Base-by-base conservation (phyloP, 1,140 invertebrate species). In the Arctopsyche grandis region DNA sequence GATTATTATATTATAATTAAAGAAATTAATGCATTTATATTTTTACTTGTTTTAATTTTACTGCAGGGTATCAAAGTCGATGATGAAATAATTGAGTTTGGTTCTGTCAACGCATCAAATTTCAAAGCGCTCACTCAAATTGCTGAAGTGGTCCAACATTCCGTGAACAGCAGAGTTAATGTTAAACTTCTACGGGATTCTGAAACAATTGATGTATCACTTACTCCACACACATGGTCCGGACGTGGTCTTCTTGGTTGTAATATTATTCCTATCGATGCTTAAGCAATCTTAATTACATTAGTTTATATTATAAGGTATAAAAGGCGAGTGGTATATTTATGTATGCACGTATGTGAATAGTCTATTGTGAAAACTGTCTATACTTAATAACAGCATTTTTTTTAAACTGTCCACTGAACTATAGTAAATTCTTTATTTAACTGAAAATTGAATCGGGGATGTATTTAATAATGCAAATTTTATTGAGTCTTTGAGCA, bases 11-110 rank as follows among this genome's bases (percentile, higher is more conserved):
- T 19, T 52, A 63, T 10, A 58, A n/a, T n/a, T n/a, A n/a, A n/a
- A n/a, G n/a, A n/a, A n/a, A n/a, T n/a, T n/a, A n/a, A n/a, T 44
- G 9, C 14, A 38, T 38, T 52, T 52, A 10, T 52, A 52, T 52
- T 3, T 14, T 52, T 52, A 66, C 26, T 56, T 38, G 44, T 58
- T 44, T 7, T 79, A 46, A 70, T 7, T 60, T 83, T 80, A 83
- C 83, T 80, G 83, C 84, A 96, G 95, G 95, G 95, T n/a, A 86
- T 97, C 1, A 85, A 90, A 83, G 89, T 91, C 24, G 91, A 92
- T 56, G 96, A 97, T 88, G 86, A 91, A 48, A 88, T 98, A 5
- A 81, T 95, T 0, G 90, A 94, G 83, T 97, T 98, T 90, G 96
- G 96, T n/a, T 95, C 95, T 0, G 86, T 97, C 0, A 93, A 93